Conservation (phyloP, 2,113 vertebrate genomes). For the Rhipidura dahli region DNA sequence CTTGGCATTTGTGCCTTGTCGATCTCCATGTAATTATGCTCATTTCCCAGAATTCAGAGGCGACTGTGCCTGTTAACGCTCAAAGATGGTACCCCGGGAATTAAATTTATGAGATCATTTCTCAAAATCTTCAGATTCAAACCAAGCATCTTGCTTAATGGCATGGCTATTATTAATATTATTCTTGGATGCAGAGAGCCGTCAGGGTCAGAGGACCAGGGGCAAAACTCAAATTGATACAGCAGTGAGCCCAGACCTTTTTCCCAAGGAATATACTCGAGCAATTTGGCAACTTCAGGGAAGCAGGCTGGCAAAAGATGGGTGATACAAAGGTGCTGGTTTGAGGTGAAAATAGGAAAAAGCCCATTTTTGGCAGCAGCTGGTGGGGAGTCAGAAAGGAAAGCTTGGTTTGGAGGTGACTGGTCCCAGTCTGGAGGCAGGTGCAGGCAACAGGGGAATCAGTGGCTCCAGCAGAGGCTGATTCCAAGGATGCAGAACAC, state of each 20-base stretch:
- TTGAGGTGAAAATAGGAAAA: neutral
- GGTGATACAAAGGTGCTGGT: neutral
- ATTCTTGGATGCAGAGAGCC: slow-evolving; percentile 64
- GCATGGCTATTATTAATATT: slow-evolving; percentile 69
- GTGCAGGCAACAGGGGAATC: neutral
- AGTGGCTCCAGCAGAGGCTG: neutral
- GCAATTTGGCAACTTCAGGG: neutral
- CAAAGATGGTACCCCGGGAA: slow-evolving; percentile 75
- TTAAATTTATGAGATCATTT: slow-evolving; percentile 79
- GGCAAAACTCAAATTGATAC: slow-evolving; percentile 24
- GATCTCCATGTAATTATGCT: slow-evolving; percentile 83
- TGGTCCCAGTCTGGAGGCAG: neutral
- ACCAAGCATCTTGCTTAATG: slow-evolving; percentile 67
- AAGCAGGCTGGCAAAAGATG: neutral
- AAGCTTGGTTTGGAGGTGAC: neutral
- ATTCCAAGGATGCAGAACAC: neutral
- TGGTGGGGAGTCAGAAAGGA: neutral
- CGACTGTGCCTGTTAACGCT: slow-evolving; percentile 72
- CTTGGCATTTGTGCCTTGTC: slow-evolving; percentile 83
- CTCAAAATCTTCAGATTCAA: slow-evolving; percentile 70
- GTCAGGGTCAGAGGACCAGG: slow-evolving; percentile 46
- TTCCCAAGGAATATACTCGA: neutral
- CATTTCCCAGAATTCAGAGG: slow-evolving; percentile 81
- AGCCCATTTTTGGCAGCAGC: neutral
- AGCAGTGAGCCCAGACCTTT: neutral